These are phyloP conservation scores for Torymus tubicola DNA, from an alignment of 2,888 invertebrate species.

Conservation along the genomic window DNA sequence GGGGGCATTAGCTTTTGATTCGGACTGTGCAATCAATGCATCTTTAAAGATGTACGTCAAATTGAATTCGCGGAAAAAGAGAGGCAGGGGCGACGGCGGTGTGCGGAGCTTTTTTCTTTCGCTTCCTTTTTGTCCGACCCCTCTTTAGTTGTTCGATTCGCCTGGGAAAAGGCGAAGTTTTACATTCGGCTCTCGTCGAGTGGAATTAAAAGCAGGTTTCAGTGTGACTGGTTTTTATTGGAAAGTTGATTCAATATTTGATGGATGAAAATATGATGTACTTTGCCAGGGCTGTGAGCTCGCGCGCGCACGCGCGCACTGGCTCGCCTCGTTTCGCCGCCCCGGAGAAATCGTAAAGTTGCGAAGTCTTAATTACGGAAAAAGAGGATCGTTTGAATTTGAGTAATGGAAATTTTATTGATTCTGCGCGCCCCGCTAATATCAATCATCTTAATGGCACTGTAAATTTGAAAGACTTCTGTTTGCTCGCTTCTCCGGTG, in stretches of 20 bases:
- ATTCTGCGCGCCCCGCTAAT: background rate
- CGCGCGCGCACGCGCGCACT: too few relatives aligned
- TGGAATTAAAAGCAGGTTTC: constrained; percentile 56
- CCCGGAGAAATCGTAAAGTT: constrained; percentile 44
- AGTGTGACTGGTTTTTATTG: constrained; percentile 53
- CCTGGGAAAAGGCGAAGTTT: constrained; percentile 54
- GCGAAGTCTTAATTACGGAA: constrained; percentile 50
- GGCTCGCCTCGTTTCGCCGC: constrained; percentile 12
- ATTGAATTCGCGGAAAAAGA: constrained; percentile 51
- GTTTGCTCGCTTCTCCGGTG: background rate
- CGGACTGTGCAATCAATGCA: constrained; percentile 52
- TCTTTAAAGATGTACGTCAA: constrained; percentile 53
- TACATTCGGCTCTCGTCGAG: constrained; percentile 41
- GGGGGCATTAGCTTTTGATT: constrained; percentile 32
- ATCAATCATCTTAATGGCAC: constrained; percentile 31
- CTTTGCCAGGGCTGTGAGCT: constrained; percentile 7
- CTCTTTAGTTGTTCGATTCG: constrained; percentile 51
- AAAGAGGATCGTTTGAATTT: constrained; percentile 47
- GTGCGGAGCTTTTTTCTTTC: constrained; percentile 25
- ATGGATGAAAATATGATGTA: constrained; percentile 56
- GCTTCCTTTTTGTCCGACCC: constrained; percentile 39
- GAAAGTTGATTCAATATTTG: constrained; percentile 58
- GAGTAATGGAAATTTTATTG: constrained; percentile 54
- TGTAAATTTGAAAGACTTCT: constrained; percentile 15
- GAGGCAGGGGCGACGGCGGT: constrained; percentile 1